Evolutionary conservation across 2,113 vertebrate species (phyloP).

Genomic region (Gadus macrocephalus): DNA sequence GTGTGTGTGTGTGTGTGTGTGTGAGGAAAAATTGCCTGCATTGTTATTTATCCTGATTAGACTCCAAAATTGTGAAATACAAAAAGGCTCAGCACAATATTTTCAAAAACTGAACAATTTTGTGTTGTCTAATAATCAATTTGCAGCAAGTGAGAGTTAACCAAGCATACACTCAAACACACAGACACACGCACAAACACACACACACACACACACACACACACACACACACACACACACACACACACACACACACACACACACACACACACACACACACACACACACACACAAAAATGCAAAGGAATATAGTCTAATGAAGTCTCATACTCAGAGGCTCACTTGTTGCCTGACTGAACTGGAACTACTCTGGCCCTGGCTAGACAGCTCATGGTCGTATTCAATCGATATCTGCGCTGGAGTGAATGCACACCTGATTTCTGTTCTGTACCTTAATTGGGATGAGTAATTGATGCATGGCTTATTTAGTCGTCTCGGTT

Average conservation of each 20-base stretch:
- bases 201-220: no score
- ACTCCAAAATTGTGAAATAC: no score
- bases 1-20: no score
- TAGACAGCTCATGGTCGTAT: slow-evolving; percentile 39
- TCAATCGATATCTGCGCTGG: slow-evolving; percentile 43
- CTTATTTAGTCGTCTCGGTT: slow-evolving; percentile 52
- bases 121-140: no score
- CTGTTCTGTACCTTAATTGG: slow-evolving; percentile 56
- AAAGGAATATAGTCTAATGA: slow-evolving; percentile 11
- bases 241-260: no score
- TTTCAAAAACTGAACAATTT: no score
- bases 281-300: neutral
- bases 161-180: no score
- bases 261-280: slow-evolving; percentile 9
- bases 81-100: no score
- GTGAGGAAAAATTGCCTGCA: no score
- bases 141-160: no score
- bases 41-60: no score
- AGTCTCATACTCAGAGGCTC: slow-evolving; percentile 27
- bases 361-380: slow-evolving; percentile 30
- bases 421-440: slow-evolving; percentile 38
- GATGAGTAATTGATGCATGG: slow-evolving; percentile 60
- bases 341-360: slow-evolving; percentile 48
- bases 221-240: slow-evolving; percentile 17
- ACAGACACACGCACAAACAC: no score